Base-by-base conservation (phyloP, 1,140 invertebrate species). In the Gonatopus flavifemur region DNA sequence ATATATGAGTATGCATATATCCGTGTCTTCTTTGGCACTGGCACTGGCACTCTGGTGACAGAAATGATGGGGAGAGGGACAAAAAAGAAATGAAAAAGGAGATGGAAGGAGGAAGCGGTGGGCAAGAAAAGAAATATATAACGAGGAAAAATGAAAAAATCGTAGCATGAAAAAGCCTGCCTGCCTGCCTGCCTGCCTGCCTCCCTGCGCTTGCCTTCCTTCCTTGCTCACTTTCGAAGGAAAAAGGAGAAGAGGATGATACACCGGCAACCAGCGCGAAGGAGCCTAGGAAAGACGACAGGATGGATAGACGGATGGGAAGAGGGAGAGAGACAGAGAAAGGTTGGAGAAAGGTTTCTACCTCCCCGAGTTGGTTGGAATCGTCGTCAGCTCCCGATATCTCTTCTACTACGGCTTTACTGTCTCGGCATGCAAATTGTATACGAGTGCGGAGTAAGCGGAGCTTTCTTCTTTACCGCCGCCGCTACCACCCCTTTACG, bases 371-470 rank as follows among this genome's bases (percentile, higher is more conserved):
- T 20, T 38, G 35, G 50, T 3, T 31, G 42, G 40, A n/a, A n/a
- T n/a, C n/a, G n/a, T n/a, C n/a, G n/a, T n/a, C n/a, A n/a, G n/a
- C n/a, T n/a, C 24, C 49, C 56, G 25, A 60, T 56, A n/a, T 28
- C 25, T 12, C 6, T 7, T 28, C 10, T 18, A 1, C 18, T 21
- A 39, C 56, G 48, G 55, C 66, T 68, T 68, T 66, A 67, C 66
- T 58, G 59, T 57, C 64, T 63, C 64, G 59, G 66, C 67, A 67
- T 68, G 67, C 64, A 69, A 67, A 67, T 70, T 65, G 52, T 59
- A n/a, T n/a, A 62, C 57, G 59, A 63, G 54, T 52, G 35, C 19
- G 38, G 54, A 45, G 52, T 53, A 61, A 62, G 42, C 32, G 50
- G 28, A 39, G 52, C n/a, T n/a, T n/a, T n/a, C n/a, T n/a, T n/a